Conservation (phyloP, 1,140 invertebrate genomes). For the Dreissena rostriformis region DNA sequence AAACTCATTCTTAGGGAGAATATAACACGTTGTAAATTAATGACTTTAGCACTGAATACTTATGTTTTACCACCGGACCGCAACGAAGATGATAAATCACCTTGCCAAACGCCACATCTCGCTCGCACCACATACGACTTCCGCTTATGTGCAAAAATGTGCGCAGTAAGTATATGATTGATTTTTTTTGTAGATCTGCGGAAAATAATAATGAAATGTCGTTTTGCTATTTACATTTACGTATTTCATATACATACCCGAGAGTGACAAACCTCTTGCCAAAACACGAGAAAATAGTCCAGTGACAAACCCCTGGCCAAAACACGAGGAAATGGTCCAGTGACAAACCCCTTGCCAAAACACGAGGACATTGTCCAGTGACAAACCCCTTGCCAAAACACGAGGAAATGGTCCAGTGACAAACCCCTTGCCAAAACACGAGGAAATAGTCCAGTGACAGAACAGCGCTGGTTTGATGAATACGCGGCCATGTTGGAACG, state of each 20-base stretch:
- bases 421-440: too few relatives aligned
- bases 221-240: conserved; percentile 53
- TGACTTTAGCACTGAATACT: conserved; percentile 10
- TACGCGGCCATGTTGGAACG: too few relatives aligned
- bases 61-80: conserved; percentile 5
- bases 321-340: conserved; percentile 3
- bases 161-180: conserved; percentile 11
- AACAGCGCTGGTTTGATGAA: too few relatives aligned
- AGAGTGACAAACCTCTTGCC: conserved; percentile 49
- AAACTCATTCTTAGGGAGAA: too few relatives aligned
- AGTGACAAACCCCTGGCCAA: conserved; percentile 28
- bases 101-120: background rate
- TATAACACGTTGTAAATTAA: too few relatives aligned
- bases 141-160: background rate
- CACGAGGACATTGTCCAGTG: background rate
- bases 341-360: conserved; percentile 41
- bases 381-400: conserved; percentile 46
- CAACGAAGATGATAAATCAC: conserved; percentile 33
- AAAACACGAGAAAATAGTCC: conserved; percentile 22
- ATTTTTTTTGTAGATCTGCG: background rate
- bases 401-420: too few relatives aligned
- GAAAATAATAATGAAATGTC: conserved; percentile 8
- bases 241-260: conserved; percentile 56
- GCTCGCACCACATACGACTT: background rate
- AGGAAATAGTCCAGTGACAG: too few relatives aligned